Evolutionary conservation across 2,888 invertebrate species (phyloP).

Genomic region (Parasteatoda lunata): DNA sequence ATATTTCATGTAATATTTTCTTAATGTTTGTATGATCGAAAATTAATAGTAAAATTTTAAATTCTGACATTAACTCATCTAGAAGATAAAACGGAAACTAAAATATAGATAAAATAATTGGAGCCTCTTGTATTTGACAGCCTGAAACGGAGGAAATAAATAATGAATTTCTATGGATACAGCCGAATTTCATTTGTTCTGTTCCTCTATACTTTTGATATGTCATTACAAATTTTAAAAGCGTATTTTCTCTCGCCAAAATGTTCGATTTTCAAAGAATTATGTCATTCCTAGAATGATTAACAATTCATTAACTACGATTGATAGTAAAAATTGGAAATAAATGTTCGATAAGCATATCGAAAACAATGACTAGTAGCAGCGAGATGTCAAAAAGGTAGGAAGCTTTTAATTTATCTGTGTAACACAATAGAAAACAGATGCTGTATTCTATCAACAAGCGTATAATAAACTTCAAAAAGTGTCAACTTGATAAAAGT

Average conservation of each 20-base stretch:
- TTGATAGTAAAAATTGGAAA: constrained; percentile 47
- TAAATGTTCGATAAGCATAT: constrained; percentile 12
- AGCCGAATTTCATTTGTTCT: background rate
- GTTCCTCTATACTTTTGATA: background rate
- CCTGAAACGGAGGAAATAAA: no score
- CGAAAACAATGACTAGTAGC: constrained; percentile 39
- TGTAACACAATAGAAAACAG: constrained; percentile 42
- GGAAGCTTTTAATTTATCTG: constrained; percentile 37
- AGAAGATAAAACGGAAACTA: no score
- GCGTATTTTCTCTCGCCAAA: background rate
- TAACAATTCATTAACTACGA: constrained; percentile 28
- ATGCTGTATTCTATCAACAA: constrained; percentile 38
- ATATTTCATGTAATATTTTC: no score
- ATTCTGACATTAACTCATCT: no score
- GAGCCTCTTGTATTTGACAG: no score
- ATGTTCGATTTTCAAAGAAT: background rate
- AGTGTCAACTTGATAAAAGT: constrained; percentile 42
- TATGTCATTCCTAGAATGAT: background rate
- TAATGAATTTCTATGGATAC: no score
- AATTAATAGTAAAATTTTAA: no score
- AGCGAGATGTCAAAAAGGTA: constrained; percentile 39
- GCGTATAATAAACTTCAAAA: constrained; percentile 37
- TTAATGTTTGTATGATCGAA: no score
- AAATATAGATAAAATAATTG: no score
- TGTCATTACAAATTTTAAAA: background rate